These are phyloP conservation scores for Seira musarum DNA, from an alignment of 2,888 invertebrate genomes.

Conservation along the genomic window DNA sequence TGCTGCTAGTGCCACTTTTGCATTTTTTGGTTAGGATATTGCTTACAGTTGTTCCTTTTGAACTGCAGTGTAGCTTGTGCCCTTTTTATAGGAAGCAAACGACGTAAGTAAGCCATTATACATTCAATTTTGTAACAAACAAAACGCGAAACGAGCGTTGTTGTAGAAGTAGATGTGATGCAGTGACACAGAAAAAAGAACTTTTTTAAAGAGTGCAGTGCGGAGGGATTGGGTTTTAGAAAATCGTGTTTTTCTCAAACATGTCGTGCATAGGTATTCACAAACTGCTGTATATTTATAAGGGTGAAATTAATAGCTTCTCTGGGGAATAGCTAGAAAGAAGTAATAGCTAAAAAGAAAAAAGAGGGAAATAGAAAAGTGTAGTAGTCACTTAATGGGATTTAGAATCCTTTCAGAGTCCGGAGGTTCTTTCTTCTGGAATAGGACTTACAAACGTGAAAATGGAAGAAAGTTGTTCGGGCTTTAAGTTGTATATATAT, in stretches of 20 bases:
- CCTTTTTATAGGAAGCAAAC: conserved; percentile 24
- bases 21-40: conserved; percentile 24
- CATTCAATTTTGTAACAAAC: conserved; percentile 31
- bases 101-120: conserved; percentile 54
- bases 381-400: conserved; percentile 59
- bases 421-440: conserved; percentile 32
- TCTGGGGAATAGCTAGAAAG: conserved; percentile 52
- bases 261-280: background rate
- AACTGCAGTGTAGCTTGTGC: conserved; percentile 21
- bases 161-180: too few relatives aligned
- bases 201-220: background rate
- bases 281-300: background rate
- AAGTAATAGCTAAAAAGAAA: conserved; percentile 34
- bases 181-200: background rate
- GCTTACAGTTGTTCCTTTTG: conserved; percentile 34
- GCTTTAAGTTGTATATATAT: conserved; percentile 17
- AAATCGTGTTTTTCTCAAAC: background rate
- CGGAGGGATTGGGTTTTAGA: too few relatives aligned
- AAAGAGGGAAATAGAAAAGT: conserved; percentile 27
- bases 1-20: background rate
- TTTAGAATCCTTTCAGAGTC: conserved; percentile 57
- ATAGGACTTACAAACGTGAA: conserved; percentile 53
- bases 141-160: background rate
- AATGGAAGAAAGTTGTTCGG: conserved; percentile 60
- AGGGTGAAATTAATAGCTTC: conserved; percentile 57